Percentiles rank a stretch among this genome's conserved stretches.
These are phyloP conservation scores for Anguilla obscura DNA, from an alignment of 2,797 vertebrate genomes.

Conservation along the genomic window DNA sequence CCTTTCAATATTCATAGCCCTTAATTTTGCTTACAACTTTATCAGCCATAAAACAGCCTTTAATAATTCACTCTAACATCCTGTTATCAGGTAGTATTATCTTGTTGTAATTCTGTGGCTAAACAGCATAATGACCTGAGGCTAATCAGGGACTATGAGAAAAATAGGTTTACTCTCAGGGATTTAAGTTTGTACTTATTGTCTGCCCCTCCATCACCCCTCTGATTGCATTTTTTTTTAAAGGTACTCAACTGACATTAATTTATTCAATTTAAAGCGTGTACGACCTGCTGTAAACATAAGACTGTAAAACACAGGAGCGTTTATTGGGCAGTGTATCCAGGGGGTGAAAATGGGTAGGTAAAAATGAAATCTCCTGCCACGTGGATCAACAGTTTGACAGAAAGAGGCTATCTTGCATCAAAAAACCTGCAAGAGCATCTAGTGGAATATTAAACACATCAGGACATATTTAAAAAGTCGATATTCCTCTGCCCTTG, in stretches of 20 bases:
- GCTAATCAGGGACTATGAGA: background rate
- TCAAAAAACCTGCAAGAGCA: constrained; percentile 1
- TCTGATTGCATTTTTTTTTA: background rate
- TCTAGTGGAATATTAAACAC: constrained; percentile 10
- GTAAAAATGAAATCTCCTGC: background rate
- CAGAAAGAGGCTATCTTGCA: constrained; percentile 13
- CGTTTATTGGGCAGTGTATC: background rate
- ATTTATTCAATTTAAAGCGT: background rate
- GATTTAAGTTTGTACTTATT: background rate
- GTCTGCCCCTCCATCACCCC: background rate
- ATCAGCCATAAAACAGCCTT: constrained; percentile 70
- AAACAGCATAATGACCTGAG: constrained; percentile 45
- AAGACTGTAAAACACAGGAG: background rate
- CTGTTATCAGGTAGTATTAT: constrained; percentile 55
- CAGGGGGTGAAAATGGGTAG: background rate
- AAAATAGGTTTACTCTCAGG: constrained; percentile 24
- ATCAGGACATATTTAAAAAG: constrained; percentile 27
- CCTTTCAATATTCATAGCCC: constrained; percentile 74
- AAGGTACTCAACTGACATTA: background rate
- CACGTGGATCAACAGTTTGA: constrained; percentile 16
- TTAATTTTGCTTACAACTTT: constrained; percentile 72
- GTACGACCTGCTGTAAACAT: background rate
- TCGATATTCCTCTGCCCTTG: constrained; percentile 43
- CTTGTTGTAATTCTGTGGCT: constrained; percentile 48
- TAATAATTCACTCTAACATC: constrained; percentile 66